Conservation (phyloP, 2,113 vertebrate species). For the Spea multiplicata region DNA sequence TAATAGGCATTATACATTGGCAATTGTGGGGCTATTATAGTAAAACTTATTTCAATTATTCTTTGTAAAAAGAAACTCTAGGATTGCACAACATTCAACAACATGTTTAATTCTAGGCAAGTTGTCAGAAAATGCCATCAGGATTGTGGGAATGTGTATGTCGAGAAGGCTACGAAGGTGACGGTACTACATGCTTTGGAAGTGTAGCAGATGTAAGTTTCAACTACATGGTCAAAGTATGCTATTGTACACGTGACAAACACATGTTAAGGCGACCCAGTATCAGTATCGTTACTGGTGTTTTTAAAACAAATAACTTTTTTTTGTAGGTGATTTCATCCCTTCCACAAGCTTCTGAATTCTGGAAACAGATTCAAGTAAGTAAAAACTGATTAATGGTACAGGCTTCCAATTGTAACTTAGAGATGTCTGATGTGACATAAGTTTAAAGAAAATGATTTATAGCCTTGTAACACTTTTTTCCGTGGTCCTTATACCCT, state of each 20-base stretch:
- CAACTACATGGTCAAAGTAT: not conserved
- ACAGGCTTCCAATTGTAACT: too few relatives aligned
- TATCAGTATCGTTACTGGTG: slow-evolving; percentile 32
- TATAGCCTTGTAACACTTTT: too few relatives aligned
- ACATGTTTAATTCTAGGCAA: slow-evolving; percentile 62
- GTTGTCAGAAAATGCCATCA: slow-evolving; percentile 60
- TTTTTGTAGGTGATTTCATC: slow-evolving; percentile 72
- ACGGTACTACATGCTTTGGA: slow-evolving; percentile 81
- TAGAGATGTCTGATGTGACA: too few relatives aligned
- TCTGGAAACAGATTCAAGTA: slow-evolving; percentile 79
- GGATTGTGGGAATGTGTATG: slow-evolving; percentile 81
- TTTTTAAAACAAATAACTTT: too few relatives aligned
- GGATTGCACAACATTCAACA: too few relatives aligned
- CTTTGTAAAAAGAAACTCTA: too few relatives aligned
- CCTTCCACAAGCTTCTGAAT: slow-evolving; percentile 70
- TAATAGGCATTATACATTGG: too few relatives aligned
- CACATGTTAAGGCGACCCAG: not conserved
- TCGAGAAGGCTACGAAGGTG: slow-evolving; percentile 70
- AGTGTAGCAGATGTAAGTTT: slow-evolving; percentile 72
- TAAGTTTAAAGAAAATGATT: too few relatives aligned
- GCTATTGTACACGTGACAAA: not conserved
- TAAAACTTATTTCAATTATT: too few relatives aligned
- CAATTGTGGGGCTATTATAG: too few relatives aligned
- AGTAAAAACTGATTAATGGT: slow-evolving; percentile 58
- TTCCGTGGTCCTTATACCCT: too few relatives aligned